phyloP scores from a whole-genome alignment of 1,140 invertebrate species.

The Sesamia nonagrioides region DNA sequence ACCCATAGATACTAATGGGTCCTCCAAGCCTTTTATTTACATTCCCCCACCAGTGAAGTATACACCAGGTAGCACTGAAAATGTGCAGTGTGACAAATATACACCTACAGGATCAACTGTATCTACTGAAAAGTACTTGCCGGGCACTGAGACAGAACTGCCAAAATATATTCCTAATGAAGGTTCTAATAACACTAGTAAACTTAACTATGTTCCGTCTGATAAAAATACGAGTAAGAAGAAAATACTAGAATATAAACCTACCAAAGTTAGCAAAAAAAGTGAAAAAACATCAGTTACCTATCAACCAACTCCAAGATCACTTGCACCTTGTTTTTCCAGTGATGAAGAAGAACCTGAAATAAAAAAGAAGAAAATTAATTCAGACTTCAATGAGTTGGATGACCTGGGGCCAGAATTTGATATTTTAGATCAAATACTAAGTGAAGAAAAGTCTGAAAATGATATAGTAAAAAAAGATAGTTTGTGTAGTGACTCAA shows the following conservation, averaged over 20 bases:
- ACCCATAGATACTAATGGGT: conserved; percentile 71
- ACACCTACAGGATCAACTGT: conserved; percentile 75
- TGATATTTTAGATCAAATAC: conserved; percentile 85
- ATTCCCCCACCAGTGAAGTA: conserved; percentile 78
- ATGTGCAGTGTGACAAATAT: conserved; percentile 75
- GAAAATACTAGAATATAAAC: conserved; percentile 83
- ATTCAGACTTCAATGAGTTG: conserved; percentile 79
- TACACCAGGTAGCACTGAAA: conserved; percentile 77
- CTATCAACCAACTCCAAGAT: conserved; percentile 81
- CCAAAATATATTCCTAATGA: conserved; percentile 79
- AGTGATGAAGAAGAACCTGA: conserved; percentile 86
- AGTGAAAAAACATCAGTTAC: conserved; percentile 66
- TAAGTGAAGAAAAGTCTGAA: conserved; percentile 82
- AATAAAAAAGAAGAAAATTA: conserved; percentile 79
- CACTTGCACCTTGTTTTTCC: conserved; percentile 83
- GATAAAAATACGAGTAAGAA: conserved; percentile 77
- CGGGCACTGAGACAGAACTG: conserved; percentile 74
- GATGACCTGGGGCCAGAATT: conserved; percentile 85
- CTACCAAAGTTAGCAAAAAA: conserved; percentile 69
- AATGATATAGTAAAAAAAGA: conserved; percentile 60
- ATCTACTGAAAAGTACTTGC: conserved; percentile 78
- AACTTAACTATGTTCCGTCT: conserved; percentile 80
- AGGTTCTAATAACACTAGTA: conserved; percentile 59
- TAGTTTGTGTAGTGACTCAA: conserved; percentile 47
- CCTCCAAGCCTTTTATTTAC: conserved; percentile 77